Evolutionary conservation across 92 coral and sea anemone genomes (phyloP).

Genomic region (Desmophyllum pertusum): DNA sequence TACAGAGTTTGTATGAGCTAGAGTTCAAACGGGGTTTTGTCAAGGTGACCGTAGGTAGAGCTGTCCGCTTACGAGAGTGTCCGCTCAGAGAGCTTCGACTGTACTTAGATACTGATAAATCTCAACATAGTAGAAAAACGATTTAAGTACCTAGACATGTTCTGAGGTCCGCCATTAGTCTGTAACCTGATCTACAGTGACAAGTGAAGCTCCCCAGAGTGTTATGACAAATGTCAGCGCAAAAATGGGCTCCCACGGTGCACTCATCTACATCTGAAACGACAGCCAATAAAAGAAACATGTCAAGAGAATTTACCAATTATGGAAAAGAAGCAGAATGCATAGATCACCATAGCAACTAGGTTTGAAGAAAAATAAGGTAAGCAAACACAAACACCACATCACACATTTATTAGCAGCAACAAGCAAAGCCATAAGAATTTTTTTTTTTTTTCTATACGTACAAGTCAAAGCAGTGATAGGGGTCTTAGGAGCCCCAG

Average conservation of each 20-base stretch:
- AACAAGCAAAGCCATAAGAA: too few species aligned
- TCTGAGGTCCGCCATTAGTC: constrained; percentile 50
- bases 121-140: neutral
- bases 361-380: neutral
- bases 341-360: neutral
- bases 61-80: too few species aligned
- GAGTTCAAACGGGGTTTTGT: too few species aligned
- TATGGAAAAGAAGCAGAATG: neutral
- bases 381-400: too few species aligned
- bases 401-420: too few species aligned
- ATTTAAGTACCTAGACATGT: constrained; percentile 66
- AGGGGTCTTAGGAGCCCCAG: too few species aligned
- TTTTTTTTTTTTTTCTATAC: too few species aligned
- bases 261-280: constrained; percentile 80
- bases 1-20: too few species aligned
- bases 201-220: constrained; percentile 74
- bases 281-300: neutral
- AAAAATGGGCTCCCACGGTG: constrained; percentile 51
- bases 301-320: neutral
- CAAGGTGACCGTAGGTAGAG: too few species aligned
- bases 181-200: constrained; percentile 65
- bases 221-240: constrained; percentile 71
- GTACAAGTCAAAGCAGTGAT: too few species aligned
- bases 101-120: neutral
- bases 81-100: too few species aligned